A percentile compares a stretch with the other conserved stretches of the same genome.
These are phyloP conservation scores for Eriocheir sinensis DNA, from an alignment of 1,140 invertebrate species.

Conservation along the genomic window DNA sequence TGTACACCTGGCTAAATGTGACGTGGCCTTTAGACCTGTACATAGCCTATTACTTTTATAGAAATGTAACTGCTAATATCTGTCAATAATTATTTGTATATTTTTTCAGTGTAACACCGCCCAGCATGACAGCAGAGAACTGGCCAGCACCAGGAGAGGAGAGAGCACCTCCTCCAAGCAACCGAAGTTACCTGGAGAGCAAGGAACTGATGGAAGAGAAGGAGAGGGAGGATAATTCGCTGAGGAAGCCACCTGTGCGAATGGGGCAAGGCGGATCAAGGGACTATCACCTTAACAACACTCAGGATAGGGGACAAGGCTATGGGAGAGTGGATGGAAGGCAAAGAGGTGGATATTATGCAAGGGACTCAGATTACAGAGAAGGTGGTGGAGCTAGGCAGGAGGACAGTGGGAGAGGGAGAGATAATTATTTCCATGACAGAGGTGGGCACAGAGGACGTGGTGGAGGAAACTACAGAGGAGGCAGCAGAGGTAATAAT, in stretches of 20 bases:
- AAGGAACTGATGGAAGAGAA: constrained; percentile 72
- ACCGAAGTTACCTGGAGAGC: constrained; percentile 65
- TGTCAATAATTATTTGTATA: background rate
- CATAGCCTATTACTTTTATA: background rate
- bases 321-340: constrained; percentile 48
- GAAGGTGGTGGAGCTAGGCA: constrained; percentile 29
- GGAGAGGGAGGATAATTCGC: constrained; percentile 52
- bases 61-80: background rate
- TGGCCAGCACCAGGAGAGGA: constrained; percentile 74
- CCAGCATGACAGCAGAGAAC: constrained; percentile 59
- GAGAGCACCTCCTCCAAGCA: constrained; percentile 48
- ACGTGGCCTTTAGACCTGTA: too few species aligned
- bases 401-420: constrained; percentile 20
- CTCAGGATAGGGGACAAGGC: constrained; percentile 38
- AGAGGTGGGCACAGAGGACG: background rate
- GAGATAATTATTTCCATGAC: background rate
- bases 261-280: background rate
- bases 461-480: constrained; percentile 41
- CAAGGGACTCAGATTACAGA: constrained; percentile 15
- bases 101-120: constrained; percentile 58
- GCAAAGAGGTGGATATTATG: background rate
- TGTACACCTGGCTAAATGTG: too few species aligned
- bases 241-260: background rate
- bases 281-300: constrained; percentile 18
- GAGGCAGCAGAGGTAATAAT: constrained; percentile 2